phyloP scores from a whole-genome alignment of 2,888 invertebrate genomes.

The Trachelus tabidus region DNA sequence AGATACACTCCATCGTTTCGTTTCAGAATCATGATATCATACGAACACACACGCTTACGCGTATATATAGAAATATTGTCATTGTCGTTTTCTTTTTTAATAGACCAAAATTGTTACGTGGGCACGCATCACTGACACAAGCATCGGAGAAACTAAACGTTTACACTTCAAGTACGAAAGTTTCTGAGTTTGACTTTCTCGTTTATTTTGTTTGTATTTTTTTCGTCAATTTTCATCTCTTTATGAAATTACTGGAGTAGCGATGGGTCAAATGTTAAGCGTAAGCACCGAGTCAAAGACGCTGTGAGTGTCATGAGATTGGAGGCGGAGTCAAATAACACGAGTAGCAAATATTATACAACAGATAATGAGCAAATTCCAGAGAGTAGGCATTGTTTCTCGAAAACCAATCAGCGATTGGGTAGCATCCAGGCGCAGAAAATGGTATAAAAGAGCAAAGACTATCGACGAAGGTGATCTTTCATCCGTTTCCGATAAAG shows the following conservation, averaged over 20 bases:
- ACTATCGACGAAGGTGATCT: neutral
- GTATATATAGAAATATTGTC: neutral
- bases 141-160: neutral
- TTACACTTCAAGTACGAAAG: neutral
- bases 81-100: neutral
- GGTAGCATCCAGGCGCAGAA: neutral
- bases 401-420: neutral
- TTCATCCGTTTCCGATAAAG: neutral
- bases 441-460: neutral
- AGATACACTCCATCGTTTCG: slow-evolving; percentile 12
- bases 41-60: too few relatives aligned
- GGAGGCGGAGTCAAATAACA: neutral
- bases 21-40: too few relatives aligned
- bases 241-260: neutral
- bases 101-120: neutral
- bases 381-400: neutral
- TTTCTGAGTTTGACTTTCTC: neutral
- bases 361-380: neutral
- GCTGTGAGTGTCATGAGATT: neutral
- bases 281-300: neutral
- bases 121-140: neutral
- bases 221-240: neutral
- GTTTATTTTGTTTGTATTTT: neutral
- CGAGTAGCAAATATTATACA: neutral
- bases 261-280: neutral